Base-by-base conservation (phyloP, 2,113 vertebrate species). In the Phyllostomus discolor region DNA sequence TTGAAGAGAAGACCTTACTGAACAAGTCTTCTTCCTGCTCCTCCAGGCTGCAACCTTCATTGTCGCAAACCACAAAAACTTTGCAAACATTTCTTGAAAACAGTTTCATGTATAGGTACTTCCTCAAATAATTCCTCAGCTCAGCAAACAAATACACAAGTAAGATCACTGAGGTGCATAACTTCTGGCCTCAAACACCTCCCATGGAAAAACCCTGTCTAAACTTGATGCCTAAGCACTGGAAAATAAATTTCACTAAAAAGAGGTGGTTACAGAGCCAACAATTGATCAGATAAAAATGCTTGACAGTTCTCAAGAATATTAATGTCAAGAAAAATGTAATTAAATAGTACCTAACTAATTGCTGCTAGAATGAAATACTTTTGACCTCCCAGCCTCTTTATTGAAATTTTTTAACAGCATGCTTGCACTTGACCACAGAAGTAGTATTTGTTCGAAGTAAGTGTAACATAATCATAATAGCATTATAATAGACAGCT, bases 1-100 rank as follows among this genome's bases (percentile, higher is more conserved):
- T 78, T 96, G 50, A 96, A 79, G 76, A 76, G 28, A 95, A 96
- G 10, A 43, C 91, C 81, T 96, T 26, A 38, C 0, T 93, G 35
- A 50, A 2, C 20, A 59, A 52, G 46, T 10, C 70, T 97, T 79
- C 66, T 73, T 95, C 52, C 14, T 67, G 54, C 16, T 52, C 46
- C 19, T 78, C 38, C 6, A 16, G 35, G 24, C 3, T 31, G 41
- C 8, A n/a, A 31, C n/a, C n/a, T 81, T 35, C 48, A n/a, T 54
- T 24, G 9, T 46, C 67, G 86, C 46, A 96, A 83, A 69, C 20
- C 57, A 67, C 67, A 78, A 20, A 90, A 91, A 54, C n/a, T 80
- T 76, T 86, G 16, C n/a, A 87, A 64, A 84, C 41, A 66, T 82
- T n/a, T 73, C 52, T 9, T 66, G 35, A 52, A 79, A 90, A 52